phyloP scores from a whole-genome alignment of 2,113 vertebrate species.

The Sapayoa aenigma region DNA sequence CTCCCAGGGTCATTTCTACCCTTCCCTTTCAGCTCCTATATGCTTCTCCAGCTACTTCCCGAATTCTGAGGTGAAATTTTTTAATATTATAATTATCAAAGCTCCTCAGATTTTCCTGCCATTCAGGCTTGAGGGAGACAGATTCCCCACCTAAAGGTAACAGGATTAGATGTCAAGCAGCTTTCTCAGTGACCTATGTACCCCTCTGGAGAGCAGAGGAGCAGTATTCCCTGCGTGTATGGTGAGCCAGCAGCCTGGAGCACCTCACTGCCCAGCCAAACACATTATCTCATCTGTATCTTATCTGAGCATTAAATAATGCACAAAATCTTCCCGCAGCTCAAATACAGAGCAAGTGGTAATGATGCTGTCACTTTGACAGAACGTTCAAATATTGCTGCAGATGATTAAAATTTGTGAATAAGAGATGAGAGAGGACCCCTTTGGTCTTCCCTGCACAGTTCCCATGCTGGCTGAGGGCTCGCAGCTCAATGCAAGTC shows the following conservation, averaged over 20 bases:
- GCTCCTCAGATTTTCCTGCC: not conserved
- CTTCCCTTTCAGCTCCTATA: not conserved
- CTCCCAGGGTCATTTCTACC: constrained; percentile 19
- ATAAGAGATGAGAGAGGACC: not conserved
- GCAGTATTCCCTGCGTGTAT: accelerated
- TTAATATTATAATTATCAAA: constrained; percentile 34
- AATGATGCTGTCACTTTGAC: constrained; percentile 70
- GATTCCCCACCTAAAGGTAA: not conserved
- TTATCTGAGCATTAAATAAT: constrained; percentile 66
- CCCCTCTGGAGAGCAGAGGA: not conserved
- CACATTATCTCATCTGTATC: constrained; percentile 61
- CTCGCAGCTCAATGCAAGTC: not conserved
- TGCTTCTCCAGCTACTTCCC: not conserved
- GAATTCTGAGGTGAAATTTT: constrained; percentile 13
- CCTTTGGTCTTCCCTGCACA: constrained; percentile 35
- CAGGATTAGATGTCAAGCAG: not conserved
- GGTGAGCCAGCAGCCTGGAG: not conserved
- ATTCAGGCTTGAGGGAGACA: not conserved
- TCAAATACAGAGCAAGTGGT: constrained; percentile 62
- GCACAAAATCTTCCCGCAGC: constrained; percentile 67
- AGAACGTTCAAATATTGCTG: constrained; percentile 61
- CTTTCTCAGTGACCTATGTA: not conserved
- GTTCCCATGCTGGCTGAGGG: not conserved
- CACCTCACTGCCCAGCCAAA: constrained; percentile 9
- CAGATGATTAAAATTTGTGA: constrained; percentile 49